These are phyloP conservation scores for Penaeus chinensis DNA, from an alignment of 1,140 invertebrate genomes.

Conservation along the genomic window DNA sequence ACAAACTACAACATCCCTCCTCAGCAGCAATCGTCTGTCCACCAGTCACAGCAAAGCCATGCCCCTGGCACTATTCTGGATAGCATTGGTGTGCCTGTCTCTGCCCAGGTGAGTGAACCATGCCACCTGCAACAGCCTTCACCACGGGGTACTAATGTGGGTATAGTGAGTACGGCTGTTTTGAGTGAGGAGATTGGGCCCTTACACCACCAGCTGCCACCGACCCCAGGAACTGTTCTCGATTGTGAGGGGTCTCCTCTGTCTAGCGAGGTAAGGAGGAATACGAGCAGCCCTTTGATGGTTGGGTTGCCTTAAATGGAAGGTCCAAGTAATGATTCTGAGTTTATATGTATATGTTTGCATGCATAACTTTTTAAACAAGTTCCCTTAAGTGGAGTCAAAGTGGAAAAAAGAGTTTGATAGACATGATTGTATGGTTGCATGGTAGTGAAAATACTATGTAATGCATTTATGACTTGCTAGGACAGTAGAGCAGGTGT, in stretches of 20 bases:
- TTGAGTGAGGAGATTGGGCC: background rate
- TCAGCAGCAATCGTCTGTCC: conserved; percentile 8
- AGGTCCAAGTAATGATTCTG: no score
- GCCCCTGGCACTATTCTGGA: conserved; percentile 26
- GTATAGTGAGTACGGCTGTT: conserved; percentile 8
- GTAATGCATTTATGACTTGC: no score
- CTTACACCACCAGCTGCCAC: conserved; percentile 6
- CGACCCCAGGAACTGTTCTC: conserved; percentile 2
- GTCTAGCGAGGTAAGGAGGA: no score
- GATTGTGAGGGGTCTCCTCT: background rate
- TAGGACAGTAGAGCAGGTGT: no score
- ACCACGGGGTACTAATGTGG: conserved; percentile 21
- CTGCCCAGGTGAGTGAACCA: conserved; percentile 33
- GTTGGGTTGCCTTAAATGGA: no score
- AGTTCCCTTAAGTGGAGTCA: no score
- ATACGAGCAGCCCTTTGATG: no score
- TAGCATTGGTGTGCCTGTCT: conserved; percentile 18
- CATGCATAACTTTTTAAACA: no score
- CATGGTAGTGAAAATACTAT: no score
- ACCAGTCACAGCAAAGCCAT: background rate
- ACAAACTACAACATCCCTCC: conserved; percentile 5
- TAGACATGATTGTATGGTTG: no score
- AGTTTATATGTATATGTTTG: no score
- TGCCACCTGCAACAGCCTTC: conserved; percentile 2
- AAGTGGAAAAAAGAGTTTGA: no score